Base-by-base conservation (phyloP, 2,113 vertebrate species). In the Gambusia holbrooki region DNA sequence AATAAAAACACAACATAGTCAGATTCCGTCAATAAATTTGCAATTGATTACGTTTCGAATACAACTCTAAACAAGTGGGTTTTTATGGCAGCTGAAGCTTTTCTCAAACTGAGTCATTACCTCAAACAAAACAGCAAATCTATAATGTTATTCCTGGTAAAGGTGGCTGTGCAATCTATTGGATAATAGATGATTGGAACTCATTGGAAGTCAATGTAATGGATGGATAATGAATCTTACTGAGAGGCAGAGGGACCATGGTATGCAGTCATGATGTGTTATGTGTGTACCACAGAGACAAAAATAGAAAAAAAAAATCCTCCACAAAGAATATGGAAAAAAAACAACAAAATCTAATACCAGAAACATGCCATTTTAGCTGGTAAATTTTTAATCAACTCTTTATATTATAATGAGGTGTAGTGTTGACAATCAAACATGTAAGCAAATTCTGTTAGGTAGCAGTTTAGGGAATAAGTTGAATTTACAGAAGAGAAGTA, bases 141-240 rank as follows among this genome's bases (percentile, higher is more conserved):
- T 19, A 42, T 3, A 42, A 3, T 48, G 15, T 48, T 19, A 48
- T 48, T 15, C 15, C 45, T 48, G 15, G 14, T 45, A 45, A 45
- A 45, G 13, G 42, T 45, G 42, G 14, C 42, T 45, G 42, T 45
- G 14, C 42, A 45, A 45, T 45, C 14, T 45, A 45, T 45, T 45
- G 42, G 14, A 45, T 15, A 13, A 15, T 15, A 13, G 14, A 45
- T 45, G 42, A 45, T 45, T 45, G 42, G 12, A 45, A 14, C 12
- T 45, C 12, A 45, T 45, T 15, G 42, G 42, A 45, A 45, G 11
- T 27, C 58, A 60, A 3, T n/a, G 10, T 60, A 27, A 29, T 28
- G 60, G 25, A 28, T 28, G 28, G 60, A 19, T 11, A 60, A 80
- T 80, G 62, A 82, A 81, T 42, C 69, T 73, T 32, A 69, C 27